Evolutionary conservation across 2,113 vertebrate genomes (phyloP), one percentile per base, ranked within the genome.

Genomic region (Tretioscincus oriximinensis): DNA sequence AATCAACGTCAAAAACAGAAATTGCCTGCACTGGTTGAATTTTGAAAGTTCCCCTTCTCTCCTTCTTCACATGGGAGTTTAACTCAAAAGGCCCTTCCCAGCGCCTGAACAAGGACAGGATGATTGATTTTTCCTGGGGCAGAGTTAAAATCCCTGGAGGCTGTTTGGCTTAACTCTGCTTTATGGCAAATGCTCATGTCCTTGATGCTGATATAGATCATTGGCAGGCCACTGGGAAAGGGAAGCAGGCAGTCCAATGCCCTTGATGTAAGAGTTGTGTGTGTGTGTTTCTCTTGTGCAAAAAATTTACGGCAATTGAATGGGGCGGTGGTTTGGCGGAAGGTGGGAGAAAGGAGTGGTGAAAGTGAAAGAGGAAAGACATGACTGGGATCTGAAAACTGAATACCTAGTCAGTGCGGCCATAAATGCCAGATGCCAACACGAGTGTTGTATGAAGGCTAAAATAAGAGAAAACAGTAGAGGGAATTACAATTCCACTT

Each of bases 41-140:
- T 45, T 61, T 61, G 22, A 22, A 70, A 71, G 54, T 71, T 14
- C n/a, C 20, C 54, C 4, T 21, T 67, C 29, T 41, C 7, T 16
- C 61, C 18, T 54, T 45, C 7, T 69, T 45, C 22, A 69, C 1
- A n/a, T 7, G 63, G 22, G 63, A 72, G 51, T 22, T 63, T 41
- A 69, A 70, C 24, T 69, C 9, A 28, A 70, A 79, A 69, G 66
- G 16, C 64, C 35, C 51, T 68, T 68, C 76, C n/a, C 76, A 78
- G 65, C n/a, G 77, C 76, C 61, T n/a, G 24, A 54, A 18, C 58
- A 72, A 76, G 77, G 81, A 70, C 76, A 74, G 66, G 31, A 70
- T 69, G 87, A 85, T 89, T 69, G 6, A 83, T 88, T 80, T 83
- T 31, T 69, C 60, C 49, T 64, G 4, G 81, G 8, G 82, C 4